These are phyloP conservation scores for Heliconius ethilla DNA, from an alignment of 2,888 invertebrate genomes.

Conservation along the genomic window DNA sequence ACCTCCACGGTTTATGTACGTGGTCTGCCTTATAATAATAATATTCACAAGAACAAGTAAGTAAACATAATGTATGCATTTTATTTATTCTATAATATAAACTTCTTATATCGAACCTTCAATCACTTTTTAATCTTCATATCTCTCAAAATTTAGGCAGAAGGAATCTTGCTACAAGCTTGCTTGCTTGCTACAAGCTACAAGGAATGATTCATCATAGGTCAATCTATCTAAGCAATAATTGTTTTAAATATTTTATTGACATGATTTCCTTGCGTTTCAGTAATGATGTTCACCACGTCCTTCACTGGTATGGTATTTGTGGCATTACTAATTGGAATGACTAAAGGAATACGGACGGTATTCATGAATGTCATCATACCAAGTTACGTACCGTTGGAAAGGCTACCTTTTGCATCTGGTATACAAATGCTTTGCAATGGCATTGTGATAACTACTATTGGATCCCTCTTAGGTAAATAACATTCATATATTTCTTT, in stretches of 20 bases:
- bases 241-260: neutral
- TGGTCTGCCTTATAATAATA: slow-evolving; percentile 82
- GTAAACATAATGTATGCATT: slow-evolving; percentile 51
- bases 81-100: neutral
- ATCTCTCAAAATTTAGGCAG: neutral
- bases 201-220: neutral
- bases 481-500: neutral
- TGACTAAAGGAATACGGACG: slow-evolving; percentile 86
- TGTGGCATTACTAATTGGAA: slow-evolving; percentile 83
- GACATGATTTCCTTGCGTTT: slow-evolving; percentile 40
- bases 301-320: slow-evolving; percentile 69
- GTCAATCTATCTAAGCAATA: neutral
- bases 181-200: neutral
- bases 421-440: slow-evolving; percentile 87
- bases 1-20: slow-evolving; percentile 84
- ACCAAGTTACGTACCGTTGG: slow-evolving; percentile 85
- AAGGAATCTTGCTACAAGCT: neutral
- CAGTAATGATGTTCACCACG: slow-evolving; percentile 75
- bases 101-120: neutral
- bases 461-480: slow-evolving; percentile 85
- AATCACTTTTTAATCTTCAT: neutral
- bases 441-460: slow-evolving; percentile 82
- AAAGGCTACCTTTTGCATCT: slow-evolving; percentile 85
- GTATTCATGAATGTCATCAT: slow-evolving; percentile 87
- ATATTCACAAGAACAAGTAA: slow-evolving; percentile 84